Conservation (phyloP, 2,113 vertebrate genomes). For the Lipophrys pholis region DNA sequence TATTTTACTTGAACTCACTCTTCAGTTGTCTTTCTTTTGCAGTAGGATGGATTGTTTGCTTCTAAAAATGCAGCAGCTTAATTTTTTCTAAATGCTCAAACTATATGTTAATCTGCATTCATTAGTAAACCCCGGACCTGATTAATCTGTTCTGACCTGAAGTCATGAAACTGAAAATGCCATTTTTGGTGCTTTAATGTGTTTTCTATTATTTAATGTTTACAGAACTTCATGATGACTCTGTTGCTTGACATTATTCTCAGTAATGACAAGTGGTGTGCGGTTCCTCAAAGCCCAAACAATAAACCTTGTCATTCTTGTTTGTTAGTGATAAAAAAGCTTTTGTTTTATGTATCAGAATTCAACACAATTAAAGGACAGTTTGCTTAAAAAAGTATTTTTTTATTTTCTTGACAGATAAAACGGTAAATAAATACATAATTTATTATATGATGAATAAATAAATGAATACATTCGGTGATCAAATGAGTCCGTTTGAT, state of each 20-base stretch:
- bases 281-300: neutral
- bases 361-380: conserved; percentile 26
- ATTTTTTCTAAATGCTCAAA: neutral
- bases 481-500: conserved; percentile 13
- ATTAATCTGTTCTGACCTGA: neutral
- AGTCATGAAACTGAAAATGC: neutral
- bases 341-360: neutral
- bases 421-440: neutral
- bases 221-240: neutral
- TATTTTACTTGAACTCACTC: neutral
- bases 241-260: neutral
- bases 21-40: too few relatives aligned
- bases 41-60: neutral
- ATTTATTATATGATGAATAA: neutral
- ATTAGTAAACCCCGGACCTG: neutral
- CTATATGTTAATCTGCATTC: neutral
- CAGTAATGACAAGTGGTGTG: neutral
- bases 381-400: neutral
- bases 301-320: neutral
- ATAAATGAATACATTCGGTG: conserved; percentile 2
- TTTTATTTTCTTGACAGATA: conserved; percentile 14
- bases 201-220: neutral
- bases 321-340: neutral
- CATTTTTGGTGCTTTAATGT: conserved; percentile 23
- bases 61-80: neutral